Evolutionary conservation across 1,140 invertebrate species (phyloP), one percentile per base, ranked within the genome.

Genomic region (Zaprionus nigranus): DNA sequence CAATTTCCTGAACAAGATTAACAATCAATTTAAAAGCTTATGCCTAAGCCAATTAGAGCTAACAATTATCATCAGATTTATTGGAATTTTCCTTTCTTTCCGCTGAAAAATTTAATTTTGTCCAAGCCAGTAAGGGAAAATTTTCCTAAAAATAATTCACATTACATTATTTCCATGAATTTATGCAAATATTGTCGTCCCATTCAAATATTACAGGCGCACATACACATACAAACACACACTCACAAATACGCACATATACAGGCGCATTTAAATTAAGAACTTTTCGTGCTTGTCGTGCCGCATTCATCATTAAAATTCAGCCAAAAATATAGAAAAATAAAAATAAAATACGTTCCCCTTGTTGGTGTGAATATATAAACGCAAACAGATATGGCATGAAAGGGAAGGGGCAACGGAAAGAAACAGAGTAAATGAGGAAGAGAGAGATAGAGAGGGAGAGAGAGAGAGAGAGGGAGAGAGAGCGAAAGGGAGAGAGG

Each of bases 291-390:
- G 72, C 58, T 76, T 60, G 66, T 43, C 59, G 28, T 36, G 49
- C 30, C 46, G 53, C 66, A 80, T 83, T 78, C 81, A 80, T 84
- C 82, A 84, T 84, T 84, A 78, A 84, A 84, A 84, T 81, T 78
- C 75, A 58, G 49, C 46, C 36, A 46, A 66, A 75, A 72, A 76
- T 66, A 66, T 75, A 71, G 53, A 71, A 70, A 49, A 51, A 51
- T 51, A 22, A 53, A 67, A 83, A 76, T 71, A 79, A 79, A 78
- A 66, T 51, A 36, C 38, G 20, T 40, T 63, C 53, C 62, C 34
- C 56, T 54, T 30, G 49, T 34, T 66, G 53, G 4, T 24, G 61
- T 28, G 11, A 12, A 28, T 15, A 46, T 17, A 40, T 26, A 62
- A 22, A 26, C 15, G 43, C 53, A 17, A 57, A 49, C 2, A 65